phyloP scores from a whole-genome alignment of 2,888 invertebrate genomes.

The Anorthoa munda region DNA sequence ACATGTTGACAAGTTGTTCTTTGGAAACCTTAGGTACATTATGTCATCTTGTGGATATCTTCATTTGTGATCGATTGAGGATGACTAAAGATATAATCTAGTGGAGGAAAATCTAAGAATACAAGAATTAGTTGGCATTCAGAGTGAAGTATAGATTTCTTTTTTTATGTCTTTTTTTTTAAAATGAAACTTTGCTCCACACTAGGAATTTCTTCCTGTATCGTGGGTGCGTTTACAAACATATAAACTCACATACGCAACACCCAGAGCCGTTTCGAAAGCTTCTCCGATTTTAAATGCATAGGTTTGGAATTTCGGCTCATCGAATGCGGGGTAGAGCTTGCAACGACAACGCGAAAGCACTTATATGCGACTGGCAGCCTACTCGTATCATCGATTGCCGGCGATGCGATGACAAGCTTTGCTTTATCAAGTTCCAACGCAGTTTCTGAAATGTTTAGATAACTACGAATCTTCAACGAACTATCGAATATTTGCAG shows the following conservation, averaged over 20 bases:
- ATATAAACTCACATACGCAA: too few relatives aligned
- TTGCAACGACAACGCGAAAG: neutral
- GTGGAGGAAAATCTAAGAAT: neutral
- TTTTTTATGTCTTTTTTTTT: too few relatives aligned
- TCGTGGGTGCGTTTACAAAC: too few relatives aligned
- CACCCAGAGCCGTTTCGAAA: too few relatives aligned
- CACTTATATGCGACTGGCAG: slow-evolving; percentile 1
- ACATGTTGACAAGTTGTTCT: neutral
- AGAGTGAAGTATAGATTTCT: neutral
- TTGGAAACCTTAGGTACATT: neutral
- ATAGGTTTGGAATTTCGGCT: neutral
- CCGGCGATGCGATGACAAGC: neutral
- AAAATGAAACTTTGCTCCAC: too few relatives aligned
- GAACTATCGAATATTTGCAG: neutral
- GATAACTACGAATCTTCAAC: neutral
- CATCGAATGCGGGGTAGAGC: neutral
- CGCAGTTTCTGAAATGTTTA: neutral
- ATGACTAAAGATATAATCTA: neutral
- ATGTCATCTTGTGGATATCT: neutral
- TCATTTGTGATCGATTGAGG: neutral
- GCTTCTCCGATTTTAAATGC: neutral
- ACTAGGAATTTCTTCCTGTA: too few relatives aligned
- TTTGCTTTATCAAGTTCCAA: neutral
- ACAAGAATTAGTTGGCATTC: neutral
- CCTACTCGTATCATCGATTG: neutral